These are phyloP conservation scores for Neosilurus mollespiculum DNA, from an alignment of 2,797 vertebrate genomes.

Conservation along the genomic window DNA sequence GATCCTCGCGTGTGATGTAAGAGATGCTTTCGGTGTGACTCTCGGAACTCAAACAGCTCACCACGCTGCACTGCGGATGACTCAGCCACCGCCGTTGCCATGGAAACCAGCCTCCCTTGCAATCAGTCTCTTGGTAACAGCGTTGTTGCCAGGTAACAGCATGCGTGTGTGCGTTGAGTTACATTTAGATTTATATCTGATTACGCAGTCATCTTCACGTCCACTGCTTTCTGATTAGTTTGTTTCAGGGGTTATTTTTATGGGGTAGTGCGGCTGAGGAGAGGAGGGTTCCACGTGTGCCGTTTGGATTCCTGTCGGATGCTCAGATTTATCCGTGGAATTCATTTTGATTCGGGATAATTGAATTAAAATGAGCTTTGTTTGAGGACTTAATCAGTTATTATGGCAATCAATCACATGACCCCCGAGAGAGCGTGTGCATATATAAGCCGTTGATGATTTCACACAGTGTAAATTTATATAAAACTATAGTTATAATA, in stretches of 20 bases:
- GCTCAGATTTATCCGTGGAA: conserved; percentile 2
- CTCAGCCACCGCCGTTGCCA: conserved; percentile 83
- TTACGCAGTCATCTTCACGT: conserved; percentile 34
- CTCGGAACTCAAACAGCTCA: conserved; percentile 41
- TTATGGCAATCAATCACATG: background rate
- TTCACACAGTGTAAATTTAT: no score
- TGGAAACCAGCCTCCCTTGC: conserved; percentile 83
- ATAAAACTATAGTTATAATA: background rate
- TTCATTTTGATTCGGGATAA: background rate
- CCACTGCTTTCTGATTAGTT: conserved; percentile 19
- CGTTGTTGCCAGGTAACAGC: conserved; percentile 79
- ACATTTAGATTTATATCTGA: conserved; percentile 48
- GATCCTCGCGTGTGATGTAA: conserved; percentile 24
- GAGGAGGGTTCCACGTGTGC: background rate
- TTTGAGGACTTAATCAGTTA: background rate
- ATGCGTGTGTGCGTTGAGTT: conserved; percentile 48
- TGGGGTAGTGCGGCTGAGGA: background rate
- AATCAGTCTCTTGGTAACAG: conserved; percentile 87
- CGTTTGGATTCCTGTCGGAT: background rate
- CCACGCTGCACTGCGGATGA: conserved; percentile 79
- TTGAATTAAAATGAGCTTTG: background rate
- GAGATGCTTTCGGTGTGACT: conserved; percentile 47
- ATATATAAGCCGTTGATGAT: background rate
- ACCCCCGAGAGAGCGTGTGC: background rate
- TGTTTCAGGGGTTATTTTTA: conserved; percentile 12